Base-by-base conservation (phyloP, 2,797 vertebrate species). In the Ibycter americanus region DNA sequence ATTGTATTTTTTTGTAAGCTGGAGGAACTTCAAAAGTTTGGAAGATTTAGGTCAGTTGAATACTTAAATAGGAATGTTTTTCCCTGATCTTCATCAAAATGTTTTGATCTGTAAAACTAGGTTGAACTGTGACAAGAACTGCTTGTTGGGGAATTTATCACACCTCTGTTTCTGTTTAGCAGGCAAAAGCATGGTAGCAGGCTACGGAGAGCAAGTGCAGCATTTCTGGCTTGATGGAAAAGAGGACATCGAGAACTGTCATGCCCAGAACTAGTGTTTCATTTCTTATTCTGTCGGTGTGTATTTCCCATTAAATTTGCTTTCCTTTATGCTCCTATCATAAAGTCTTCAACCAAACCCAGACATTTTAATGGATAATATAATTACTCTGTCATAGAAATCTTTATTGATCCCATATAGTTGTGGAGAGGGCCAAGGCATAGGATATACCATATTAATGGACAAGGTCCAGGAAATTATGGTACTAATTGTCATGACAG, bases 31-130 rank as follows among this genome's bases (percentile, higher is more conserved):
- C 65, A 91, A 62, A 94, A 90, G 66, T 82, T 76, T 70, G 47
- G 42, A 51, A 89, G 38, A 96, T 96, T 95, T 91, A 93, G 83
- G 77, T 95, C 94, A 93, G 52, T 62, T 77, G 81, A 87, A 84
- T 93, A 87, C 46, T 79, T 84, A 89, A 93, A 72, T 70, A 76
- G 3, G 49, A 93, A 76, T 76, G 5, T 11, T 92, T 92, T 93
- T 82, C 32, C 29, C 55, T 70, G 54, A 76, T 90, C 59, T 90
- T 95, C 92, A 82, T 93, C 31, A 92, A 92, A 93, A 93, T 47
- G 22, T 87, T 93, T 96, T 95, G 83, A 94, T 93, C 77, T 90
- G 19, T 42, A 90, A 92, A 95, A 87, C 42, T 90, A 65, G 59
- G 90, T 62, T 88, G 88, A 89, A 63, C 34, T 58, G 52, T 56